Evolutionary conservation across 2,113 vertebrate species (phyloP), one percentile per base, ranked within the genome.

Genomic region (Irena cyanogastra): DNA sequence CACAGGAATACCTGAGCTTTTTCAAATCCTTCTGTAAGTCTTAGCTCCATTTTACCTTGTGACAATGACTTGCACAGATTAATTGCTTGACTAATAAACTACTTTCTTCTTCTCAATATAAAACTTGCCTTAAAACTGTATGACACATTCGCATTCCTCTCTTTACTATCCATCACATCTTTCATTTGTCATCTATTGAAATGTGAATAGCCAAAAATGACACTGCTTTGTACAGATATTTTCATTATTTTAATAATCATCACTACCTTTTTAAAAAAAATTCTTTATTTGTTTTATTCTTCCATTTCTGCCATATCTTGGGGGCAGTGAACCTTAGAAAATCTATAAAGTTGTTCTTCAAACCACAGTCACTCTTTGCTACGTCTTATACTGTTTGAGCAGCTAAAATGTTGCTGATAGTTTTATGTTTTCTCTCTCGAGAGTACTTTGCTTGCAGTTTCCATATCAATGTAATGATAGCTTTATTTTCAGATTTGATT

Each of bases 31-130:
- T 65, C 66, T 8, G 3, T 83, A 77, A 94, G 39, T 28, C 35
- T 61, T 50, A 56, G 24, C 16, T 86, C 13, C 20, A 10, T 90
- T 86, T 77, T 66, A 77, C 28, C 75, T 80, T 90, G 87, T 95
- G 92, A 91, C 79, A 92, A 77, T 95, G 79, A 86, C 84, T 95
- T 90, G 47, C 75, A 90, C 39, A 52, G 59, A 94, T 90, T 91
- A 95, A 94, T 95, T 94, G 80, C 71, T 91, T 96, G 90, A 94
- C 79, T 91, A 95, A 91, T 83, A 95, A 91, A 83, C 33, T 13
- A 88, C 24, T 86, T 91, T 89, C 35, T 85, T 90, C 35, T 72
- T 65, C 50, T 85, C 30, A 42, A 11, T 85, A 42, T 52, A 77
- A 94, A 95, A 89, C 26, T 89, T 93, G 53, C 16, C n/a, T 91